A percentile compares a stretch with the other conserved stretches of the same genome.
Evolutionary conservation across 2,797 vertebrate genomes (phyloP).

Genomic region (Bufotes viridis): DNA sequence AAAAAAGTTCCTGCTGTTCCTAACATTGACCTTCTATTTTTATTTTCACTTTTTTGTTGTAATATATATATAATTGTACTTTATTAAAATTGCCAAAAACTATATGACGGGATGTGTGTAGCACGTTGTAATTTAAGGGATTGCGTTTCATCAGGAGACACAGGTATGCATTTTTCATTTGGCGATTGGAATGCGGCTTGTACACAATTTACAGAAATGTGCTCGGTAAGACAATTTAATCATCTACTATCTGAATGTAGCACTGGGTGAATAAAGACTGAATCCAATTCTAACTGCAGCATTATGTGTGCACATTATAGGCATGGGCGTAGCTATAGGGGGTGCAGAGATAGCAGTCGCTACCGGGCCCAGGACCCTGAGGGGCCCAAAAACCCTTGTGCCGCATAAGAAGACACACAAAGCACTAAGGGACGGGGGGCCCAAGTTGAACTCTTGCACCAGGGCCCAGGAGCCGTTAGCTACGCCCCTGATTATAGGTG

Average conservation of each 20-base stretch:
- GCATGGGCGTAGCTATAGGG: no score
- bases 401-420: no score
- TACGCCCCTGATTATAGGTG: no score
- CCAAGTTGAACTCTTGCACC: no score
- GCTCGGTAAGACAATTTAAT: no score
- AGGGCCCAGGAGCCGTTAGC: no score
- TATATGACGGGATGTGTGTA: conserved; percentile 36
- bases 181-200: conserved; percentile 24
- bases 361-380: no score
- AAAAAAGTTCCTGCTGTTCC: conserved; percentile 71
- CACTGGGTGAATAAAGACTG: neutral
- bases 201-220: neutral
- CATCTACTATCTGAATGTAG: conserved; percentile 5
- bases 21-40: conserved; percentile 68
- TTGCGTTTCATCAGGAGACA: neutral
- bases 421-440: no score
- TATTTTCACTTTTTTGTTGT: conserved; percentile 76
- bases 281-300: neutral
- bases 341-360: no score
- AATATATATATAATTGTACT: conserved; percentile 82
- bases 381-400: no score
- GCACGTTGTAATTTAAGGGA: conserved; percentile 28
- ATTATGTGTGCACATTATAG: neutral
- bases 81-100: conserved; percentile 88
- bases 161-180: neutral